A percentile compares a stretch with the other conserved stretches of the same genome.
phyloP scores from a whole-genome alignment of 2,797 vertebrate species.

The Sphenodon punctatus region DNA sequence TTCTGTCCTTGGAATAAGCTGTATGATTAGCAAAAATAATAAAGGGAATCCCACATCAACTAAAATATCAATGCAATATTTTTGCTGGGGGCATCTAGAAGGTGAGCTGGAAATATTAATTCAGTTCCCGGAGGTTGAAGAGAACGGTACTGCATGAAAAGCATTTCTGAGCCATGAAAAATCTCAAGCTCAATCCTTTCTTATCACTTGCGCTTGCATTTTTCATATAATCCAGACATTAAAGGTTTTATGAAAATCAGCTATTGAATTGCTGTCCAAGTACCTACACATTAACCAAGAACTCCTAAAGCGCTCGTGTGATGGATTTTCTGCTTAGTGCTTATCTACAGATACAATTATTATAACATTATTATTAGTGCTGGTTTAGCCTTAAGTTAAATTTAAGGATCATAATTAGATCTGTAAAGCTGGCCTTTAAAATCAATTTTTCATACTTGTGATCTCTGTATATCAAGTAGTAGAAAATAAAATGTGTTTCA shows the following conservation, averaged over 20 bases:
- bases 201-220: background rate
- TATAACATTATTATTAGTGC: background rate
- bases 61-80: accelerated
- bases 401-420: background rate
- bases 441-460: background rate
- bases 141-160: background rate
- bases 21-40: background rate
- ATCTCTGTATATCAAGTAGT: background rate
- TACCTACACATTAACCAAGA: background rate
- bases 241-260: background rate
- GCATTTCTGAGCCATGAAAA: background rate
- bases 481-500: background rate
- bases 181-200: background rate
- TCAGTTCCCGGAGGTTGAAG: background rate
- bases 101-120: background rate
- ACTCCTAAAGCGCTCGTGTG: background rate
- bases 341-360: background rate
- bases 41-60: background rate
- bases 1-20: background rate
- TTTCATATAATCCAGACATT: background rate
- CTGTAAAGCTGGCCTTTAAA: background rate
- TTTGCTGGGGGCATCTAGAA: background rate
- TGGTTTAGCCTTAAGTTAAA: background rate
- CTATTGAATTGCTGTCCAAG: background rate
- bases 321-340: background rate